phyloP scores from a whole-genome alignment of 2,113 vertebrate species.

The Sarotherodon lohbergeri region DNA sequence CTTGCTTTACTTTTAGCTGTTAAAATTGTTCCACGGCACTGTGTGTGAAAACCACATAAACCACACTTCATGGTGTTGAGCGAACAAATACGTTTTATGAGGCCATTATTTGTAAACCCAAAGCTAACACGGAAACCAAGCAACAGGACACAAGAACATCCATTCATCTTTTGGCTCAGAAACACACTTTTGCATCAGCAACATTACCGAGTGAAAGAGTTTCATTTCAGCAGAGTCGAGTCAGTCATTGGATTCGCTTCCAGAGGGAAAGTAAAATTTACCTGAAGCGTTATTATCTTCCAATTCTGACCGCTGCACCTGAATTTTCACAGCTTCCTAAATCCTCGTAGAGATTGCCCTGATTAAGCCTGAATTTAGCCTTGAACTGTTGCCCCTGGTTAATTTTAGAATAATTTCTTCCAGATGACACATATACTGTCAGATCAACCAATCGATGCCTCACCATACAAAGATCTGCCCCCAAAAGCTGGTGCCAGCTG shows the following conservation, averaged over 20 bases:
- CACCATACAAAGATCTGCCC: background rate
- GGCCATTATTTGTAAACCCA: background rate
- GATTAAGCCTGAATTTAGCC: background rate
- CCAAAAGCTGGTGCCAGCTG: background rate
- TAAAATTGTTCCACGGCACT: background rate
- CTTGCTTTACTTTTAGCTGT: background rate
- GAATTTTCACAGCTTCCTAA: background rate
- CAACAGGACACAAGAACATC: background rate
- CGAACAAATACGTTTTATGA: background rate
- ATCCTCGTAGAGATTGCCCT: background rate
- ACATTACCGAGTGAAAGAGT: background rate
- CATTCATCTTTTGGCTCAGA: background rate
- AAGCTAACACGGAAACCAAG: background rate
- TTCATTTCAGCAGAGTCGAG: background rate
- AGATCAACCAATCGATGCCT: background rate
- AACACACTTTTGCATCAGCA: background rate
- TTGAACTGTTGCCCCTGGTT: background rate
- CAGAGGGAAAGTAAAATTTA: background rate
- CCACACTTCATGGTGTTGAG: background rate
- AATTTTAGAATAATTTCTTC: background rate
- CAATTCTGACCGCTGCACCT: background rate
- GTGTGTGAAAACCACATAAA: background rate
- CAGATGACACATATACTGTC: background rate
- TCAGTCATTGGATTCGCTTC: background rate
- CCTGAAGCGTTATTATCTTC: background rate